Percentiles rank a stretch among this genome's conserved stretches.
phyloP scores from a whole-genome alignment of 2,888 invertebrate genomes.

The Agrilus biguttatus region DNA sequence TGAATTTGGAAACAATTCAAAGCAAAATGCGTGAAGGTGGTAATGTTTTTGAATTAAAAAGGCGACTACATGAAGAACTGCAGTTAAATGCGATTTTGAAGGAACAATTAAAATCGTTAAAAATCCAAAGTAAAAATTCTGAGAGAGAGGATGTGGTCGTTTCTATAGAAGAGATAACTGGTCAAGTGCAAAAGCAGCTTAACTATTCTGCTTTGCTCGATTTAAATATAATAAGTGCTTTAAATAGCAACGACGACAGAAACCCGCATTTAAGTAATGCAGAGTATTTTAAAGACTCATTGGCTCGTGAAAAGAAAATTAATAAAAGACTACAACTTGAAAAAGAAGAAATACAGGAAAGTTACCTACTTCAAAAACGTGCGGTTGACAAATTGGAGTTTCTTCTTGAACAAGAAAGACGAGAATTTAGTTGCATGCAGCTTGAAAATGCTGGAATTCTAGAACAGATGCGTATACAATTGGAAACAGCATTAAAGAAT shows the following conservation, averaged over 20 bases:
- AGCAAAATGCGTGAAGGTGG: slow-evolving; percentile 38
- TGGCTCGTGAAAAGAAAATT: slow-evolving; percentile 34
- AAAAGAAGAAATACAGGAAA: slow-evolving; percentile 37
- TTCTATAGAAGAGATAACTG: slow-evolving; percentile 39
- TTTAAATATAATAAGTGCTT: slow-evolving; percentile 40
- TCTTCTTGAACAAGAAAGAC: slow-evolving; percentile 42
- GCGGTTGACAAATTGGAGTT: slow-evolving; percentile 41
- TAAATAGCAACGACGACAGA: slow-evolving; percentile 33
- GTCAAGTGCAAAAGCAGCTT: slow-evolving; percentile 41
- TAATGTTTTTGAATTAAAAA: slow-evolving; percentile 43
- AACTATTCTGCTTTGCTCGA: slow-evolving; percentile 46
- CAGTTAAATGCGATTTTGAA: slow-evolving; percentile 29
- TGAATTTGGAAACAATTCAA: slow-evolving; percentile 35
- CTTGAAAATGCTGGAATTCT: slow-evolving; percentile 53
- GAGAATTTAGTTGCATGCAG: slow-evolving; percentile 39
- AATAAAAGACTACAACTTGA: slow-evolving; percentile 34
- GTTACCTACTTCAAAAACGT: slow-evolving; percentile 35
- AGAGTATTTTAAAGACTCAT: slow-evolving; percentile 26
- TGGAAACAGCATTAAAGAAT: slow-evolving; percentile 48
- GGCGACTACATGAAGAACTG: slow-evolving; percentile 39
- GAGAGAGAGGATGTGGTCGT: slow-evolving; percentile 29
- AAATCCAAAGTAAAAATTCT: slow-evolving; percentile 16
- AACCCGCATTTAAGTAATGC: background rate
- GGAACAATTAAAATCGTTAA: slow-evolving; percentile 22
- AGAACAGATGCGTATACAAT: slow-evolving; percentile 44